Evolutionary conservation across 2,113 vertebrate genomes (phyloP), one percentile per base, ranked within the genome.

Genomic region (Formicarius rufipectus): DNA sequence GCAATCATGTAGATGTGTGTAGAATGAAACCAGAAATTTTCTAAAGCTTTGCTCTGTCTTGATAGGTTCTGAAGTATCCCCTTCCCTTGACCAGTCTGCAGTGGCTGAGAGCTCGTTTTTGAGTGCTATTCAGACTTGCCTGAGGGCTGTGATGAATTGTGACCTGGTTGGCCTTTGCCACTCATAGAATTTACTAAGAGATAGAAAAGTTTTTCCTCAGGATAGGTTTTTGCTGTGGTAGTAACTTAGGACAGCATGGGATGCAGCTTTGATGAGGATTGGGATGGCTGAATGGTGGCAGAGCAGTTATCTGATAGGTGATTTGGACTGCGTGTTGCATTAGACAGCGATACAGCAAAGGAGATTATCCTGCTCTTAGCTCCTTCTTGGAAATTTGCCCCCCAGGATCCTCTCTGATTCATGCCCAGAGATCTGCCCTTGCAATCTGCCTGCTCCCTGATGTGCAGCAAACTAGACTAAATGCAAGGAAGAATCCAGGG

Each of bases 281-380:
- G 60, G 64, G 42, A 22, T 35, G 35, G 79, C 50, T 88, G 67
- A 76, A 77, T 5, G 1, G 67, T 22, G 50, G 59, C 45, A 25
- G 4, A 71, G 62, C 50, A 67, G 68, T 88, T 76, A 73, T 56
- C 53, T 18, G 44, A 40, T 19, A 10, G 21, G 50, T 27, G 55
- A 63, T n/a, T 47, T 39, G 49, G 59, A 62, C 35, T 1, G 10
- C 0, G 0, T 37, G 68, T 31, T 81, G 79, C 79, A 74, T 78
- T 84, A 78, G 89, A 59, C 27, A 67, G 77, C 0, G 12, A 95
- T 75, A 84, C 42, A 60, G 73, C 42, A 95, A 96, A 92, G 86
- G 73, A 89, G 89, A 92, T 86, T 87, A 92, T 39, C 63, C 42
- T 18, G 23, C 59, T 93, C 30, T 92, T 42, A 71, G 45, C 72